Base-by-base conservation (phyloP, 2,797 vertebrate genomes). In the Coendou prehensilis region DNA sequence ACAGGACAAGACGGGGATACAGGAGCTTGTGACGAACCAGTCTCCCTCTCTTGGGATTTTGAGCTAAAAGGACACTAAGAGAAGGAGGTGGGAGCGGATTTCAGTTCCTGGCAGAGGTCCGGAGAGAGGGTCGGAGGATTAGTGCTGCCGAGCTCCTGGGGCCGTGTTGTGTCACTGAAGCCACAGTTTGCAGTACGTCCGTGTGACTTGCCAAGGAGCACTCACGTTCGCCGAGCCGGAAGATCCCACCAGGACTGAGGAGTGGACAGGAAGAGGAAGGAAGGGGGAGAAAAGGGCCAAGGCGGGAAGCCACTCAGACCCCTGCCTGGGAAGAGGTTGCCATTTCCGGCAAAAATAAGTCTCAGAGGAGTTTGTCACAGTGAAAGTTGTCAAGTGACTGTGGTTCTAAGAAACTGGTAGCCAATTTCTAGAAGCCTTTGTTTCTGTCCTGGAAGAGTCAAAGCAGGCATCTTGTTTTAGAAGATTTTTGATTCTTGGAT, bases 71-170 rank as follows among this genome's bases (percentile, higher is more conserved):
- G 67, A 45, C 84, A 8, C 84, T 30, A 57, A 76, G 69, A 33
- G 15, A 13, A 6, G 52, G 30, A 57, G 23, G 0, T 5, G 9
- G 52, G 33, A 52, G 64, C 54, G 14, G 52, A 47, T 15, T 64
- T 13, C 33, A 11, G 5, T 23, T 23, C 7, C 50, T 5, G 28
- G 64, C 9, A 26, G 30, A 18, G n/a, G 30, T 47, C 45, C 57
- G 79, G 81, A 81, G 88, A 26, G 7, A 64, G 59, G 47, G n/a
- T 8, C n/a, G 0, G 0, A 3, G 3, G 17, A 4, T 14, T 20
- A 3, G 9, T 3, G 30, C 45, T 20, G 3, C 2, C 14, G 56
- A 76, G 30, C 6, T 26, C 30, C 67, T 26, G 41, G 17, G 22
- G 2, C 63, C 11, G 0, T 9, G 22, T 41, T 5, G 50, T 30